phyloP scores from a whole-genome alignment of 2,113 vertebrate genomes.

The Cyanoramphus novaezelandiae region DNA sequence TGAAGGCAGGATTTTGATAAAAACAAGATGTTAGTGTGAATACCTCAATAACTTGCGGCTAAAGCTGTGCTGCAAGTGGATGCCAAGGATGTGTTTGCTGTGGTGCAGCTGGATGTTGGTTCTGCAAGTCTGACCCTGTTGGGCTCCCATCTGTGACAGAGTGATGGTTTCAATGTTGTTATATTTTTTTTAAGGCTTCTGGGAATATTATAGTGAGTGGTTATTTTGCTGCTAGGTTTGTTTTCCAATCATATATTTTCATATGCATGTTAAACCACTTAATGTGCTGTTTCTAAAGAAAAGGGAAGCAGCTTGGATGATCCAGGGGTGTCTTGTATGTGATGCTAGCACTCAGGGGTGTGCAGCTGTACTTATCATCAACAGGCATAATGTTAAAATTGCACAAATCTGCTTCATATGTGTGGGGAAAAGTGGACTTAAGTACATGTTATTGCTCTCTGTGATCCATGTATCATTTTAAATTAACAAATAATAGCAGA shows the following conservation, averaged over 20 bases:
- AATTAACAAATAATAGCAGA: no score
- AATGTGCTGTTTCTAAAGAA: rapidly evolving
- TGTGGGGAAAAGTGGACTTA: background rate
- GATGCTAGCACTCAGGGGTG: background rate
- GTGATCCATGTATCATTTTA: no score
- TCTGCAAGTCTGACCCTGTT: background rate
- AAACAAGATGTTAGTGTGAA: rapidly evolving
- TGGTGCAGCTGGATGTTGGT: background rate
- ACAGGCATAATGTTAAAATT: background rate
- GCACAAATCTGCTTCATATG: background rate
- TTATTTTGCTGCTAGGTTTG: background rate
- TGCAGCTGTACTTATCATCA: background rate
- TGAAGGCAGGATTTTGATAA: background rate
- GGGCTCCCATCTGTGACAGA: no score
- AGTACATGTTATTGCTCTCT: rapidly evolving
- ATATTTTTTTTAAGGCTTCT: background rate
- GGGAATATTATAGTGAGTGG: background rate
- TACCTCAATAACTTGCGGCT: no score
- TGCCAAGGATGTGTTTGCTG: background rate
- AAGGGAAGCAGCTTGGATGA: rapidly evolving
- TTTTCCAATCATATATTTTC: background rate
- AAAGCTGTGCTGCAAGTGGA: background rate
- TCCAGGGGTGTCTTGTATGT: rapidly evolving
- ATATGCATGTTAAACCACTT: rapidly evolving
- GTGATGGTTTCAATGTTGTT: rapidly evolving